A percentile compares a stretch with the other conserved stretches of the same genome.
Evolutionary conservation across 2,888 invertebrate species (phyloP).

Genomic region (Lobophora halterata): DNA sequence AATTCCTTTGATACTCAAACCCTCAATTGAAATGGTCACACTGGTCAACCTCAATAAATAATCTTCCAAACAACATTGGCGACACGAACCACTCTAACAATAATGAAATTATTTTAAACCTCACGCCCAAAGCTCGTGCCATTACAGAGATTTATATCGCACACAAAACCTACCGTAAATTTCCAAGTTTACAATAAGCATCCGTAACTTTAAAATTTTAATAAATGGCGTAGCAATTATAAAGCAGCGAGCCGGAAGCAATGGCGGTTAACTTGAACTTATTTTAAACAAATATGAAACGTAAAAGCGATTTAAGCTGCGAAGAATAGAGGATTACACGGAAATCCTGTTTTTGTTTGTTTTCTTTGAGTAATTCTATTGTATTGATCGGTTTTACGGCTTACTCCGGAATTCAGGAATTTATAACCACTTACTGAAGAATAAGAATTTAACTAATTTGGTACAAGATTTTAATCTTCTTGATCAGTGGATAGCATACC

Average conservation of each 20-base stretch:
- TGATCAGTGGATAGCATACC: constrained; percentile 14
- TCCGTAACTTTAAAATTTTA: constrained; percentile 61
- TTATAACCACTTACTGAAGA: constrained; percentile 13
- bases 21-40: constrained; percentile 7
- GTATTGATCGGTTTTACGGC: constrained; percentile 39
- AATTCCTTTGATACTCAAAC: constrained; percentile 2
- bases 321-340: constrained; percentile 70
- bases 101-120: constrained; percentile 53
- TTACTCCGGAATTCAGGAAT: constrained; percentile 21
- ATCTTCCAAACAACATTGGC: constrained; percentile 40
- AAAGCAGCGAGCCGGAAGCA: constrained; percentile 71
- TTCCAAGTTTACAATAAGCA: too few species aligned
- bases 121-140: constrained; percentile 68
- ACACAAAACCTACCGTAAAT: constrained; percentile 66
- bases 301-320: constrained; percentile 61
- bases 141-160: constrained; percentile 70
- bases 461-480: constrained; percentile 11
- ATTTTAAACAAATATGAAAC: constrained; percentile 74
- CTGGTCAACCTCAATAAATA: constrained; percentile 45
- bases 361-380: constrained; percentile 73
- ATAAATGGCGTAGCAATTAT: constrained; percentile 75
- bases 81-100: constrained; percentile 53
- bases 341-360: constrained; percentile 80
- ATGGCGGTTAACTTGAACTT: constrained; percentile 62
- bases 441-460: constrained; percentile 12